A percentile compares a stretch with the other conserved stretches of the same genome.
Conservation (phyloP, 1,140 invertebrate species). For the Littorina saxatilis region DNA sequence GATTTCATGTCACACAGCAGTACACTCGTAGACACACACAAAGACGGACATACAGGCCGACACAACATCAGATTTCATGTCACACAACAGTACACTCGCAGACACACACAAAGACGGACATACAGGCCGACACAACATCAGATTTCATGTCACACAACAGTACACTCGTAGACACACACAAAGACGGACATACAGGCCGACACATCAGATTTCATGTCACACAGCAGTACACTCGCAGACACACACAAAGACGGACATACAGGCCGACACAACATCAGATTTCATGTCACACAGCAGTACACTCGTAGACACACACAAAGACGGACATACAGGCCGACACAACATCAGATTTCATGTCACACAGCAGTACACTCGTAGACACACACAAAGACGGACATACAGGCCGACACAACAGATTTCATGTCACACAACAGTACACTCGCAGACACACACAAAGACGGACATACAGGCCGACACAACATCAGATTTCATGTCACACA, state of each 20-base stretch:
- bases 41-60: constrained; percentile 87
- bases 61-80: constrained; percentile 52
- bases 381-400: too few relatives aligned
- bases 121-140: constrained; percentile 80
- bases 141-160: not conserved
- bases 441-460: too few relatives aligned
- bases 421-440: constrained; percentile 16
- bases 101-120: too few relatives aligned
- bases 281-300: constrained; percentile 4
- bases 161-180: constrained; percentile 15
- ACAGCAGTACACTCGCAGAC: constrained; percentile 2
- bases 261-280: constrained; percentile 78
- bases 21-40: constrained; percentile 15
- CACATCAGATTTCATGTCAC: constrained; percentile 40
- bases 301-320: not conserved
- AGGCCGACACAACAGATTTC: constrained; percentile 47
- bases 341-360: constrained; percentile 43
- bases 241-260: too few relatives aligned
- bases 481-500: constrained; percentile 39
- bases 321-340: constrained; percentile 85
- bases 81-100: constrained; percentile 10
- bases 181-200: too few relatives aligned
- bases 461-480: constrained; percentile 83
- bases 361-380: constrained; percentile 1
- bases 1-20: not conserved